Evolutionary conservation across 2,888 invertebrate species (phyloP).

Genomic region (Cantharis rustica): DNA sequence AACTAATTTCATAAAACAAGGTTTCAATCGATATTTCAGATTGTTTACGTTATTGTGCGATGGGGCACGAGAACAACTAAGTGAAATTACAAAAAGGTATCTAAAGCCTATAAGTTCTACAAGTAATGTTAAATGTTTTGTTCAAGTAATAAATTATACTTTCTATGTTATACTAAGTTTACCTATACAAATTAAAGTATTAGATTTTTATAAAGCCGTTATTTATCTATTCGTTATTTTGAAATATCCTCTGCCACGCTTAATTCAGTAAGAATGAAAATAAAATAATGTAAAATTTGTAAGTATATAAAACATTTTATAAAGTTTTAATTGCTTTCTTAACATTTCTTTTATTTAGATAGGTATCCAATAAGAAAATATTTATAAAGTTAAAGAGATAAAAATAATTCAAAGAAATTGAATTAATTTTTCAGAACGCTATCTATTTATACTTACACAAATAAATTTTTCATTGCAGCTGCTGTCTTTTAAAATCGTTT

Average conservation of each 20-base stretch:
- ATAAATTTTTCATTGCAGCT: too few species aligned
- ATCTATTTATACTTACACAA: too few species aligned
- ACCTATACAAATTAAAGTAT: not conserved
- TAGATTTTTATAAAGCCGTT: not conserved
- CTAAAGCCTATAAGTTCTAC: not conserved
- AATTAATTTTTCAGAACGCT: too few species aligned
- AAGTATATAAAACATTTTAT: not conserved
- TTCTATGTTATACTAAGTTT: not conserved
- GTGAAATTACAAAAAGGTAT: not conserved
- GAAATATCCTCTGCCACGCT: not conserved
- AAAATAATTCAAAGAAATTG: too few species aligned
- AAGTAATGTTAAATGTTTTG: not conserved
- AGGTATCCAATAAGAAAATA: too few species aligned
- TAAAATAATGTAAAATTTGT: not conserved
- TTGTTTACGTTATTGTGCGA: not conserved
- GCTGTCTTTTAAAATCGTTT: too few species aligned
- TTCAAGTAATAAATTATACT: not conserved
- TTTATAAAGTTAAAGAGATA: too few species aligned
- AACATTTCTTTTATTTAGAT: too few species aligned
- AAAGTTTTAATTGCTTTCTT: not conserved
- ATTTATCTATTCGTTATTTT: not conserved
- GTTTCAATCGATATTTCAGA: too few species aligned
- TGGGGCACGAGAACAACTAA: not conserved
- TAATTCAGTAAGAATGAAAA: not conserved
- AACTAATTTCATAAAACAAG: too few species aligned